Percentiles rank a stretch among this genome's conserved stretches.
These are phyloP conservation scores for Drosophila histrio DNA, from an alignment of 2,888 invertebrate species.

Conservation along the genomic window DNA sequence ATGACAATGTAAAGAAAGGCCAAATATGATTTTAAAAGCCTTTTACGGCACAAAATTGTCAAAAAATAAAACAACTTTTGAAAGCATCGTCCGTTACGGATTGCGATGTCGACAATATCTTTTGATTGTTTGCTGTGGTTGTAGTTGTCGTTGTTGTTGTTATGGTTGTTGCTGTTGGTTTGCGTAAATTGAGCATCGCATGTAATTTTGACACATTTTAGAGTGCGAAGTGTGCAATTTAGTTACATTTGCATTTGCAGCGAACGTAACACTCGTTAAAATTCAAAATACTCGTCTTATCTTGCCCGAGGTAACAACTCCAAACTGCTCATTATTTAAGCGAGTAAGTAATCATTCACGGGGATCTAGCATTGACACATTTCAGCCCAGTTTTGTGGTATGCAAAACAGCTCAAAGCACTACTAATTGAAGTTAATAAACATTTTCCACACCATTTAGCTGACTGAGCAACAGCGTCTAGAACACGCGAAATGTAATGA, in stretches of 20 bases:
- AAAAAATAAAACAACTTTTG: slow-evolving; percentile 27
- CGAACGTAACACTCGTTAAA: slow-evolving; percentile 34
- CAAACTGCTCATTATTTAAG: slow-evolving; percentile 24
- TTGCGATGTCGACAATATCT: slow-evolving; percentile 45
- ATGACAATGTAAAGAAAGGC: slow-evolving; percentile 50
- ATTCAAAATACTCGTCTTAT: slow-evolving; percentile 21
- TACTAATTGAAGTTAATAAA: slow-evolving; percentile 56
- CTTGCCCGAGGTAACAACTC: background rate
- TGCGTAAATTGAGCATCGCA: slow-evolving; percentile 52
- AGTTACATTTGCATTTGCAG: slow-evolving; percentile 54
- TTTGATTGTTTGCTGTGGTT: slow-evolving; percentile 18
- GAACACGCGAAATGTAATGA: slow-evolving; percentile 17
- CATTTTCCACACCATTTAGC: slow-evolving; percentile 72
- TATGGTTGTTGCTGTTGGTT: slow-evolving; percentile 35
- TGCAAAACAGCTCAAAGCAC: slow-evolving; percentile 9
- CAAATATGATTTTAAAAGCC: slow-evolving; percentile 51
- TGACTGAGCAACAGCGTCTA: slow-evolving; percentile 20
- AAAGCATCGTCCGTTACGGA: slow-evolving; percentile 55
- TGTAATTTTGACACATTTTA: slow-evolving; percentile 64
- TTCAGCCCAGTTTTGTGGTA: slow-evolving; percentile 21
- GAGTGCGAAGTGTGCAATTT: slow-evolving; percentile 69
- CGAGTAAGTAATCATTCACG: slow-evolving; percentile 35
- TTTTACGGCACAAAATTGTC: slow-evolving; percentile 47
- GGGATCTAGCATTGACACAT: slow-evolving; percentile 66
- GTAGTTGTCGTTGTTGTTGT: slow-evolving; percentile 11